Evolutionary conservation across 2,113 vertebrate species (phyloP), one percentile per base, ranked within the genome.

Genomic region (Xenopus laevis): DNA sequence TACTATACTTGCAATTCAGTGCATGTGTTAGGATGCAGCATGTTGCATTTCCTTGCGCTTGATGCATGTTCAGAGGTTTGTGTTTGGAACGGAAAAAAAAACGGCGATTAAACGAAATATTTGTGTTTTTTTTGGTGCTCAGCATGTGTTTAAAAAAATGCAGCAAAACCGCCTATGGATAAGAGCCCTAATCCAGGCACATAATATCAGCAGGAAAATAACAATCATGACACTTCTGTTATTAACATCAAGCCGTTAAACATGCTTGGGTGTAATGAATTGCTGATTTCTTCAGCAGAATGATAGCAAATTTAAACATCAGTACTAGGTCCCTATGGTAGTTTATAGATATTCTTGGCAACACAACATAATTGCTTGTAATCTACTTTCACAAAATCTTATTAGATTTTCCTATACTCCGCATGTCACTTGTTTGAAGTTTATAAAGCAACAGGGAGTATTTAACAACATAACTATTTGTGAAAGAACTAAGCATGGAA

Each of bases 381-480:
- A 46, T 44, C 30, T 21, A 58, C 55, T 64, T 72, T 52, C 23
- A 72, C 2, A n/a, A 72, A 73, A 65, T 65, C 71, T n/a, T 72
- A 72, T 72, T 72, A 44, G 40, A 66, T 58, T 73, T 65, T 58
- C 45, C 40, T 44, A 30, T 59, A 66, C 53, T 66, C 30, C 21
- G 63, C 33, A 27, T 11, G 55, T 73, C 62, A 57, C 21, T 66
- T 73, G 62, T 73, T 57, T 66, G 40, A 66, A n/a, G 52, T 13
- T n/a, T 44, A 13, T 27, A 58, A 65, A 58, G 40, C 71, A 66
- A 40, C 53, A 27, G 71, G 62, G 62, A 73, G 53, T 33, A 73
- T 40, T 59, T 66, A 65, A 20, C 33, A 44, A 23, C 50, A 21
- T 73, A 58, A 66, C 66, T 58, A 53, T 73, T 66, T 45, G 46